Percentiles rank a stretch among this genome's conserved stretches.
Conservation (phyloP, 1,140 invertebrate species). For the Yoshiicerus persimilis region DNA sequence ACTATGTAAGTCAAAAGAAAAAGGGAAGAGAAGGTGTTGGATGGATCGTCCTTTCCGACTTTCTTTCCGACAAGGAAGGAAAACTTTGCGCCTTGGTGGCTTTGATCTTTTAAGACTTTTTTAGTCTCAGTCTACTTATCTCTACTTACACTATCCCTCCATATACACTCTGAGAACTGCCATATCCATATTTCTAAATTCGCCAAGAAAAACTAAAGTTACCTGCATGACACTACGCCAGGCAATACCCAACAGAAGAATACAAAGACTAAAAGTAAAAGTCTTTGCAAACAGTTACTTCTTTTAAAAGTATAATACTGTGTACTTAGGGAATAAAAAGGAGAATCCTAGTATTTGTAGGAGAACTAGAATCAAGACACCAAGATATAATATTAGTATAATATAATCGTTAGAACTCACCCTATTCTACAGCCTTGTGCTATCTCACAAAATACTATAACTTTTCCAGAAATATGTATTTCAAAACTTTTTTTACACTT, state of each 20-base stretch:
- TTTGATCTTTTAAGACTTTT: background rate
- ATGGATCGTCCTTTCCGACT: background rate
- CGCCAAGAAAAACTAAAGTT: background rate
- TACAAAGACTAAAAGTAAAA: too few relatives aligned
- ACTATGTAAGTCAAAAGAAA: background rate
- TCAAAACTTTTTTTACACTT: too few relatives aligned
- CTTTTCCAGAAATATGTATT: too few relatives aligned
- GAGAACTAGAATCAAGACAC: too few relatives aligned
- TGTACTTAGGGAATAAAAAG: background rate
- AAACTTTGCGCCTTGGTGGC: background rate
- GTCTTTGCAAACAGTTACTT: too few relatives aligned
- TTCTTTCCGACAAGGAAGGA: conserved; percentile 5
- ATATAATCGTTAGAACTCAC: too few relatives aligned
- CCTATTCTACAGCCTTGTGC: background rate
- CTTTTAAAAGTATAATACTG: too few relatives aligned
- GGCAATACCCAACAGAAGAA: too few relatives aligned
- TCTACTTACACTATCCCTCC: background rate
- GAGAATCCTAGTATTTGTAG: too few relatives aligned
- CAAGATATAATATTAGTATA: too few relatives aligned
- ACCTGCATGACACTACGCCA: too few relatives aligned
- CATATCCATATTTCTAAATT: background rate
- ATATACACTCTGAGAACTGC: background rate
- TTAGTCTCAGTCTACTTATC: background rate
- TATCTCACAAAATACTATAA: too few relatives aligned
- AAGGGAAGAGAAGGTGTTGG: background rate